Percentiles rank a stretch among this genome's conserved stretches.
These are phyloP conservation scores for Drosophila aldrichi DNA, from an alignment of 2,888 invertebrate genomes.

Conservation along the genomic window DNA sequence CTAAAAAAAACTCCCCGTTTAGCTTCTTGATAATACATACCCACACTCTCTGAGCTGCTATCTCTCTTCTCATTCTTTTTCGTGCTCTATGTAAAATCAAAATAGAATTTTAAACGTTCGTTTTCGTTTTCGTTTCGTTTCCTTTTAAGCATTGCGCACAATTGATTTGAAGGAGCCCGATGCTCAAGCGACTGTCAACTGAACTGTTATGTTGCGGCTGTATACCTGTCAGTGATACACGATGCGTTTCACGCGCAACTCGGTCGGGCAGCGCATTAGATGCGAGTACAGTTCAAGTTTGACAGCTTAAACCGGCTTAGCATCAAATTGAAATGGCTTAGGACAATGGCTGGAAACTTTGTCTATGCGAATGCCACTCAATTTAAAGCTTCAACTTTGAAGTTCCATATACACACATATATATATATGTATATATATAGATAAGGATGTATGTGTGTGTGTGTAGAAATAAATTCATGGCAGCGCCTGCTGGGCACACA, in stretches of 20 bases:
- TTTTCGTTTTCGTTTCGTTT: neutral
- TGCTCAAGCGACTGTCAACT: slow-evolving; percentile 14
- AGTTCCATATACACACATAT: slow-evolving; percentile 18
- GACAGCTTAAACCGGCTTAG: slow-evolving; percentile 56
- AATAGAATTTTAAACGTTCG: neutral
- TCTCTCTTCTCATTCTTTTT: no score
- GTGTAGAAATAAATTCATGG: slow-evolving; percentile 13
- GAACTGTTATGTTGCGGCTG: slow-evolving; percentile 1
- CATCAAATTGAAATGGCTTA: slow-evolving; percentile 54
- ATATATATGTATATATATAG: neutral
- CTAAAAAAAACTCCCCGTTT: no score
- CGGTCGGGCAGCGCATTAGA: slow-evolving; percentile 15
- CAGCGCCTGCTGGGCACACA: slow-evolving; percentile 50
- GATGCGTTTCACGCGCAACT: slow-evolving; percentile 1
- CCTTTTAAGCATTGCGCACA: neutral
- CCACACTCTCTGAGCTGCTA: no score
- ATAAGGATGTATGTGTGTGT: neutral
- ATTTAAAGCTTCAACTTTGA: slow-evolving; percentile 54
- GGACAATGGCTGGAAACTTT: slow-evolving; percentile 40
- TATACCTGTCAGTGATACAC: slow-evolving; percentile 4
- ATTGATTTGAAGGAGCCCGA: neutral
- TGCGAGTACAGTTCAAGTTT: slow-evolving; percentile 36
- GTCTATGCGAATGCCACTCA: slow-evolving; percentile 39
- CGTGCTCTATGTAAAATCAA: no score
- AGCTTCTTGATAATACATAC: no score